phyloP scores from a whole-genome alignment of 2,888 invertebrate species.

The Ochropleura leucogaster region DNA sequence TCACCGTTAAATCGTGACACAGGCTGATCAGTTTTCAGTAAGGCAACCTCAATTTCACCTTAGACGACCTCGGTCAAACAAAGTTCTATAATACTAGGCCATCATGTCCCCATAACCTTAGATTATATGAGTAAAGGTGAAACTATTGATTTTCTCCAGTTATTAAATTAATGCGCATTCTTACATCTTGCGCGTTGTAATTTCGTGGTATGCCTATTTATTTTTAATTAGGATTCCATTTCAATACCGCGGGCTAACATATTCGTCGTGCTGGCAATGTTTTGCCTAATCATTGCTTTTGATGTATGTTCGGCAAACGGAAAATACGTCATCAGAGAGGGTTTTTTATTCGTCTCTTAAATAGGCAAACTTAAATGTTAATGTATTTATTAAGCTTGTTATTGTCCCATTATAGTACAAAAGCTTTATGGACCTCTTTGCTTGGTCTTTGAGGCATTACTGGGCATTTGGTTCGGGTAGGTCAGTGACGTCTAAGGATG shows the following conservation, averaged over 20 bases:
- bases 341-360: background rate
- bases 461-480: background rate
- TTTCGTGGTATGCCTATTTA: constrained; percentile 56
- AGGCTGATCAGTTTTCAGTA: constrained; percentile 5
- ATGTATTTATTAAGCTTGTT: background rate
- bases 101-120: constrained; percentile 32
- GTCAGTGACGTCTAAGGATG: background rate
- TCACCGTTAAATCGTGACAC: background rate
- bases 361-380: background rate
- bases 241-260: constrained; percentile 42
- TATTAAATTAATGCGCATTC: constrained; percentile 54
- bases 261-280: constrained; percentile 41
- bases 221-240: constrained; percentile 60
- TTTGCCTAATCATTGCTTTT: constrained; percentile 43
- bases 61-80: background rate
- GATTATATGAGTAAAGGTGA: constrained; percentile 39
- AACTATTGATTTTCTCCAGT: constrained; percentile 54
- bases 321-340: background rate
- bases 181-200: constrained; percentile 48
- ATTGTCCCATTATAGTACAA: background rate
- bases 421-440: constrained; percentile 10
- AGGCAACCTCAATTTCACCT: constrained; percentile 15
- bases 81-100: constrained; percentile 7
- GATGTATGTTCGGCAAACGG: constrained; percentile 19
- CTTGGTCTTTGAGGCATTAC: background rate